phyloP scores from a whole-genome alignment of 2,797 vertebrate genomes.

The Melanotaenia boesemani region DNA sequence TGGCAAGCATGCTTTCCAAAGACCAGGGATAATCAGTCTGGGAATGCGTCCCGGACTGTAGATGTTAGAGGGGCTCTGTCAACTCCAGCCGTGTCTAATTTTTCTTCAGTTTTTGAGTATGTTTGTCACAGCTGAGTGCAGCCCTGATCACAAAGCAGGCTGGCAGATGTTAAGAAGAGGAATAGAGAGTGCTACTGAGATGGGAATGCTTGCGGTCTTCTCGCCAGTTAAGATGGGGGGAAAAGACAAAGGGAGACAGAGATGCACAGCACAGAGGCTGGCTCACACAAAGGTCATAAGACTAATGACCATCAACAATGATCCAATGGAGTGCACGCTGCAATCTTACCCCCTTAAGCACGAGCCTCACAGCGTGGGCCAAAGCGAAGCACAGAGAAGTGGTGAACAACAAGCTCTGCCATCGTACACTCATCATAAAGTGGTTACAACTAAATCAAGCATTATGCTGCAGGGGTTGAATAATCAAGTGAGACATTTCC shows the following conservation, averaged over 20 bases:
- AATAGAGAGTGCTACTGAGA: constrained; percentile 32
- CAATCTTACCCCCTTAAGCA: constrained; percentile 45
- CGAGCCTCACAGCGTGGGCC: constrained; percentile 57
- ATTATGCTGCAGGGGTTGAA: constrained; percentile 61
- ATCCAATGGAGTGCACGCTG: constrained; percentile 57
- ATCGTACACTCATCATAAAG: constrained; percentile 66
- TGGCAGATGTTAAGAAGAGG: constrained; percentile 62
- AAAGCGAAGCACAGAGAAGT: constrained; percentile 35
- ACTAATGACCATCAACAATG: constrained; percentile 63
- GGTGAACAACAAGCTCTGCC: constrained; percentile 39
- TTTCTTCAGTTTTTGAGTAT: constrained; percentile 55
- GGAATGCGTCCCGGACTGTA: constrained; percentile 59
- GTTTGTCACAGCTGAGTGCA: constrained; percentile 68
- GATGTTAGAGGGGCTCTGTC: constrained; percentile 62
- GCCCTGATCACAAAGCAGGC: constrained; percentile 49
- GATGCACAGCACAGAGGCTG: constrained; percentile 34
- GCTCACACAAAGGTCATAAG: constrained; percentile 64
- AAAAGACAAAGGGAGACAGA: constrained; percentile 20
- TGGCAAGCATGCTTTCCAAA: constrained; percentile 30
- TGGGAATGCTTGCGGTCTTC: constrained; percentile 31
- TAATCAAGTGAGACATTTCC: constrained; percentile 72
- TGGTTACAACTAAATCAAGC: constrained; percentile 42
- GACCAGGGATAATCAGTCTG: constrained; percentile 63
- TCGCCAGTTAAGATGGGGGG: constrained; percentile 16
- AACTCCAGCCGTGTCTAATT: constrained; percentile 61